These are phyloP conservation scores for Acinonyx jubatus DNA, from an alignment of 2,113 vertebrate genomes.

Conservation along the genomic window DNA sequence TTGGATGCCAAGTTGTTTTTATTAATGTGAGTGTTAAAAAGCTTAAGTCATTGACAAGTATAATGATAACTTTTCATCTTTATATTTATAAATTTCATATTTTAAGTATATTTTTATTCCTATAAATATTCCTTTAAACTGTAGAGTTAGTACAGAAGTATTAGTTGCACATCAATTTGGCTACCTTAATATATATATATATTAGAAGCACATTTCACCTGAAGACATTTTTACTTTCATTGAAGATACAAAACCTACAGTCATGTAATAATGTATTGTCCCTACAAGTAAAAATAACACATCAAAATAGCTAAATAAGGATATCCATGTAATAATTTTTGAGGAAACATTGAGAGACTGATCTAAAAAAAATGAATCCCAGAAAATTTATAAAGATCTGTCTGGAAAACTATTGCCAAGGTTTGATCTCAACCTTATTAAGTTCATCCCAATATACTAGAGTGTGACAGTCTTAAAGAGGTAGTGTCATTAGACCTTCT, in stretches of 20 bases:
- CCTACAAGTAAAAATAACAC: not conserved
- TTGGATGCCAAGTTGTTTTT: not conserved
- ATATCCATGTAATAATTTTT: not conserved
- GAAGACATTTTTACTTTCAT: not conserved
- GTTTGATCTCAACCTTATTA: not conserved
- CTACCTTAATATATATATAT: not conserved
- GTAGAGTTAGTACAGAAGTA: not conserved
- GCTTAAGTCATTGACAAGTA: not conserved
- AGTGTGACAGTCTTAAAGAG: not conserved
- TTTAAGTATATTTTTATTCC: not conserved
- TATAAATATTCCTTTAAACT: not conserved
- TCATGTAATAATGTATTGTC: not conserved
- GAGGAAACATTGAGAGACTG: not conserved
- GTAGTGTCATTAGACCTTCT: not conserved
- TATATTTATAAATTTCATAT: not conserved
- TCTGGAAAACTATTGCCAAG: not conserved
- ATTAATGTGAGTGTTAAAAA: not conserved
- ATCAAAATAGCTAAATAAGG: not conserved
- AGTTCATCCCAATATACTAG: not conserved
- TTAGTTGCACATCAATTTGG: not conserved
- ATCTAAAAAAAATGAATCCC: not conserved
- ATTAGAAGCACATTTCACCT: not conserved
- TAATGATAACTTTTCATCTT: constrained; percentile 28
- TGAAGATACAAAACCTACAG: not conserved
- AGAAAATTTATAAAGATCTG: not conserved